A percentile compares a stretch with the other conserved stretches of the same genome.
phyloP scores from a whole-genome alignment of 2,113 vertebrate genomes.

The Phaetusa simplex region DNA sequence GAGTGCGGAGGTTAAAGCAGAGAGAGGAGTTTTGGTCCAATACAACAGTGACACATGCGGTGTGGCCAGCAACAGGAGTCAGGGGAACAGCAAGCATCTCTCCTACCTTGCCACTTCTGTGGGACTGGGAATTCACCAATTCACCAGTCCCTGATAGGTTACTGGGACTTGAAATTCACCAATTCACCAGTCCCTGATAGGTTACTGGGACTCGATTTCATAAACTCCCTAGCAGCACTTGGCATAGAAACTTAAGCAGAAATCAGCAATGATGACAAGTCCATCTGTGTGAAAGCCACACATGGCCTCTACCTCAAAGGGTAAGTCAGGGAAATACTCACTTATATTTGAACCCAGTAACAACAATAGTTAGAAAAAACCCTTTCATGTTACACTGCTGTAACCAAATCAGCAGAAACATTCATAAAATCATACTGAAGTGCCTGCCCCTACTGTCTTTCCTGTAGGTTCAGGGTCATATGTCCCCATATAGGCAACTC shows the following conservation, averaged over 20 bases:
- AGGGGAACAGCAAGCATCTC: neutral
- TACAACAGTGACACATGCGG: neutral
- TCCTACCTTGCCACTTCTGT: neutral
- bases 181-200: neutral
- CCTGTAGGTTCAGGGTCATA: neutral
- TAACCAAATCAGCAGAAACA: neutral
- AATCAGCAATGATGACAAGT: neutral
- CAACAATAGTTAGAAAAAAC: neutral
- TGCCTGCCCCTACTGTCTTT: neutral
- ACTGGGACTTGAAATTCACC: neutral
- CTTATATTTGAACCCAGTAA: neutral
- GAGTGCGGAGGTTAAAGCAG: neutral
- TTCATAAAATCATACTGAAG: neutral
- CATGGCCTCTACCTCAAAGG: neutral
- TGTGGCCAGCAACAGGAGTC: neutral
- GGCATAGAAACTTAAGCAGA: neutral
- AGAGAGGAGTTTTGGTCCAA: neutral
- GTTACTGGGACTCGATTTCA: neutral
- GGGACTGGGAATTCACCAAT: neutral
- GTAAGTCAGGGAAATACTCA: neutral
- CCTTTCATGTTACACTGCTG: neutral
- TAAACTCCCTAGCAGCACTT: neutral
- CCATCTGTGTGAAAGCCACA: neutral
- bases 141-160: neutral
- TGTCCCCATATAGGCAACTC: neutral